phyloP scores from a whole-genome alignment of 2,888 invertebrate genomes.

The Tortricodes alternella region DNA sequence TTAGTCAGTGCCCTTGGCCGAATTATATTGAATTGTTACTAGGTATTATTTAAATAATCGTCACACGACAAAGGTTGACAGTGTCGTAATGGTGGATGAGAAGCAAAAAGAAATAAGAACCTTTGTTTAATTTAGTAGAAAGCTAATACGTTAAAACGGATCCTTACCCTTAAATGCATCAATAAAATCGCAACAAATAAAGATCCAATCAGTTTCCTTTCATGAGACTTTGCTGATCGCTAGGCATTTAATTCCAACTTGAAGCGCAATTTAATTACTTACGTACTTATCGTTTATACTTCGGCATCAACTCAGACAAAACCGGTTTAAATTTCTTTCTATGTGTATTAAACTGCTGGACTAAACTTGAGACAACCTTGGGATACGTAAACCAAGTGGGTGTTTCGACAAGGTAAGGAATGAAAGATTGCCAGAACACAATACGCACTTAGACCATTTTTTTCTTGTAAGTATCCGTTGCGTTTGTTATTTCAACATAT shows the following conservation, averaged over 20 bases:
- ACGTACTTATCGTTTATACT: no score
- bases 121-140: background rate
- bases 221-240: slow-evolving; percentile 5
- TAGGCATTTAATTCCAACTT: no score
- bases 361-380: slow-evolving; percentile 6
- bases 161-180: background rate
- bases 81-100: no score
- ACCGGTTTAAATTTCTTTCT: slow-evolving; percentile 22
- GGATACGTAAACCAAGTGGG: slow-evolving; percentile 4
- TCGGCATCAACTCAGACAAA: slow-evolving; percentile 2
- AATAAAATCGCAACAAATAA: slow-evolving; percentile 11
- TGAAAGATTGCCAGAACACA: background rate
- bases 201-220: slow-evolving; percentile 6
- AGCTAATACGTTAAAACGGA: background rate
- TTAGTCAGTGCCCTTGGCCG: no score
- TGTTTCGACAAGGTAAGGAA: background rate
- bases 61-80: no score
- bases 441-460: background rate
- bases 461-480: no score
- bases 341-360: slow-evolving; percentile 3
- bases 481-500: no score
- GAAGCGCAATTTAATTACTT: no score
- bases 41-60: no score
- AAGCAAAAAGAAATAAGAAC: no score
- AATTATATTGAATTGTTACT: no score